These are phyloP conservation scores for Physocephala rufipes DNA, from an alignment of 2,888 invertebrate genomes.

Conservation along the genomic window DNA sequence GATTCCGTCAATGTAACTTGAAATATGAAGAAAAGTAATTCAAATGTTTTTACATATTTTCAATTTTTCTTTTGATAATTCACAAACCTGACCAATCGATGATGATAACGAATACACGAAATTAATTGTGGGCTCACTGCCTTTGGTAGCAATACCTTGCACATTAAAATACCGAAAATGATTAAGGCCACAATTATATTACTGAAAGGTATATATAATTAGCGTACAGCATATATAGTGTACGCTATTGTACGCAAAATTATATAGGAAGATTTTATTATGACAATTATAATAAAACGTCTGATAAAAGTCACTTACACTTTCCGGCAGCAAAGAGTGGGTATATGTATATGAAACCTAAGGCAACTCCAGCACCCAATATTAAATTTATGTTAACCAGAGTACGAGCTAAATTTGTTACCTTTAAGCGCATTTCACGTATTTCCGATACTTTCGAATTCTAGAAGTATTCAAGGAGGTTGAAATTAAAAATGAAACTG, in stretches of 20 bases:
- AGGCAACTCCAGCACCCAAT: conserved; percentile 52
- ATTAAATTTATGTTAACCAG: conserved; percentile 53
- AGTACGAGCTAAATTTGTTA: conserved; percentile 47
- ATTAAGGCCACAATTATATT: conserved; percentile 45
- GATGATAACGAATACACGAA: conserved; percentile 44
- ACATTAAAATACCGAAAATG: conserved; percentile 47
- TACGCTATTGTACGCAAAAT: conserved; percentile 35
- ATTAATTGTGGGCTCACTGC: conserved; percentile 37
- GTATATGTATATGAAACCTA: conserved; percentile 47
- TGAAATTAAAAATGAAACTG: conserved; percentile 39
- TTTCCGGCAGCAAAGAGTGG: too few species aligned
- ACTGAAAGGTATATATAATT: conserved; percentile 47
- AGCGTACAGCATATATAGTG: conserved; percentile 43
- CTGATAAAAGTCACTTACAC: too few species aligned
- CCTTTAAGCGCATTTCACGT: too few species aligned
- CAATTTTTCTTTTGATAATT: conserved; percentile 42
- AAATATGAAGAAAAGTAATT: too few species aligned
- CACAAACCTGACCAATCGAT: too few species aligned
- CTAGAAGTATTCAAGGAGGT: too few species aligned
- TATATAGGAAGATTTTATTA: not conserved
- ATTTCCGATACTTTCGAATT: too few species aligned
- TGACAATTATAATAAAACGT: not conserved
- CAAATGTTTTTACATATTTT: too few species aligned
- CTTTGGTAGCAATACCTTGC: too few species aligned
- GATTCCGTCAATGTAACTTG: too few species aligned